Conservation (phyloP, 1,140 invertebrate genomes). For the Wiebesia pumilae region DNA sequence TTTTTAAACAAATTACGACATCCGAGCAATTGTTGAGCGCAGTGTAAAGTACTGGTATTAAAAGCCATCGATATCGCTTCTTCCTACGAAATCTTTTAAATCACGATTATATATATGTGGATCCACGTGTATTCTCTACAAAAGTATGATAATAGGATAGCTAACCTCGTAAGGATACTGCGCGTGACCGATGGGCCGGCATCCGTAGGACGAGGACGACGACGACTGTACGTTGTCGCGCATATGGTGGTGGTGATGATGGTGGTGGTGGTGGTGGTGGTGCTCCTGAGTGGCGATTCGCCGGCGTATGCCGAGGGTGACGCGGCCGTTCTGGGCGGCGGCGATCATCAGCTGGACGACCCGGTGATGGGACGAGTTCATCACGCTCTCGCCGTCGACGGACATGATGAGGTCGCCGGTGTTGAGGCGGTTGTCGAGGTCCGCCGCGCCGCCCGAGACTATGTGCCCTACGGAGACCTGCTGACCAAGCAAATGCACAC, state of each 20-base stretch:
- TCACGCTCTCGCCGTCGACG: conserved; percentile 87
- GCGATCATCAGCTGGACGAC: conserved; percentile 93
- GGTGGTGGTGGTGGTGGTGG: conserved; percentile 51
- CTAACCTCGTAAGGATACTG: conserved; percentile 87
- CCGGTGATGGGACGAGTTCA: conserved; percentile 91
- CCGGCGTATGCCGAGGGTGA: conserved; percentile 82
- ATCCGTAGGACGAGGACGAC: conserved; percentile 62
- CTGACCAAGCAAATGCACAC: conserved; percentile 57
- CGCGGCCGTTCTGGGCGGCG: conserved; percentile 86
- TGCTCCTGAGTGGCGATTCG: conserved; percentile 74
- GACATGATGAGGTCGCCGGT: conserved; percentile 93
- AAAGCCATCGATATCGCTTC: no score
- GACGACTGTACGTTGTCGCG: conserved; percentile 63
- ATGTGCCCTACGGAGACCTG: conserved; percentile 95
- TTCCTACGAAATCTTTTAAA: no score
- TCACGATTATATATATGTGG: no score
- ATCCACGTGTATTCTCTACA: no score
- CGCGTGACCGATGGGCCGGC: conserved; percentile 62
- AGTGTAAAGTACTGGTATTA: no score
- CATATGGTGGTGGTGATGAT: conserved; percentile 56
- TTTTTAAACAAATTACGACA: no score
- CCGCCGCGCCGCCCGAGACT: conserved; percentile 93
- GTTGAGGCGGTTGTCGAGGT: conserved; percentile 88
- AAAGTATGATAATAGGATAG: neutral
- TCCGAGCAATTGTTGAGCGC: no score